Base-by-base conservation (phyloP, 2,888 invertebrate species). In the Campopleginae sp. region DNA sequence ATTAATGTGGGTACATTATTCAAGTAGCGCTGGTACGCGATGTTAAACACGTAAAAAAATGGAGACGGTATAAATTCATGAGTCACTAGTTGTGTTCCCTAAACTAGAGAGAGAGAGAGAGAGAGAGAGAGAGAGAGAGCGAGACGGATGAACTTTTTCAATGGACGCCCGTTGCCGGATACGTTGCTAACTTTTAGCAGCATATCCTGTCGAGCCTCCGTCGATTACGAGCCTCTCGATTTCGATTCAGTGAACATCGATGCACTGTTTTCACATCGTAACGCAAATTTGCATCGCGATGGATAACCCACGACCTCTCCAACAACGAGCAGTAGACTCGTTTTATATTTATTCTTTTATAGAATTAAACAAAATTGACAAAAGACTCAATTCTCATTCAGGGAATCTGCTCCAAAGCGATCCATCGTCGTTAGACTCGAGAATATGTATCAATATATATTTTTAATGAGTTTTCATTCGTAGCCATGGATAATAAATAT, bases 121-220 rank as follows among this genome's bases (percentile, higher is more conserved):
- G 38, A 38, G 38, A 38, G 38, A 38, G 10, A 7, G 38, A 38
- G 70, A 65, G 38, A 38, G 38, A 70, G 38, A 27, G 72, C 70
- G 70, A 65, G 33, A 33, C 44, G 46, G 44, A 75, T 31, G 61
- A 27, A 70, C 7, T 51, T 63, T 75, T 70, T 46, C 77, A 65
- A 75, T 63, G 70, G 31, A 75, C 54, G 71, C 63, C 38, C 70
- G 17, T 44, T 14, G 58, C 19, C 70, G 58, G 71, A 79, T 82
- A 65, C 71, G 19, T 70, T 23, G 42, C 51, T 31, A 66, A 66
- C 70, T 85, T 85, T 85, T 71, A 79, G 81, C 71, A 4, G 63
- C 80, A 31, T 74, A 82, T 85, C 85, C 85, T 82, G 85, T 82
- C 85, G 82, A 82, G 85, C 85, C 85, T 82, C 82, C 75, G 23